Evolutionary conservation across 2,888 invertebrate species (phyloP), one percentile per base, ranked within the genome.

Genomic region (Ophion obscuratus): DNA sequence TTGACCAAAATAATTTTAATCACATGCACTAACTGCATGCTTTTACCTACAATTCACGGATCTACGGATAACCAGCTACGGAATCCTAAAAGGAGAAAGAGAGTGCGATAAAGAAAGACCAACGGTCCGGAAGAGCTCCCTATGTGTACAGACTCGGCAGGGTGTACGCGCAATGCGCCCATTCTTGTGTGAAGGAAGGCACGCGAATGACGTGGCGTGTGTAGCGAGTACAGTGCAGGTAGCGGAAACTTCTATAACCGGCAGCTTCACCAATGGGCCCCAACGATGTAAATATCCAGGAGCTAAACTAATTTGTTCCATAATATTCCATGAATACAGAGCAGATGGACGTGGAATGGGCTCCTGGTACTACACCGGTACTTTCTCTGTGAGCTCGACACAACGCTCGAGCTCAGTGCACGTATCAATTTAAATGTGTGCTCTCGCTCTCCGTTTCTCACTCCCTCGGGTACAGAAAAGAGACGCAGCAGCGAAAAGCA

Each of bases 281-380:
- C 64, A 53, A 47, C 68, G 74, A 87, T 87, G 89, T 87, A 89
- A 89, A 90, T 88, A 88, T 87, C 88, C 74, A 76, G 67, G 64
- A 82, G 87, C 82, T 88, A 86, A 89, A 86, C 88, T 89, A 89
- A 89, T 90, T 89, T 87, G 86, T 86, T 81, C 85, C 88, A 87
- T 88, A 89, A 90, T 92, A 91, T 92, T 91, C 91, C 89, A 92
- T 92, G 92, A 92, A 92, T 92, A 92, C 91, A 87, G 91, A 92
- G 87, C 84, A 87, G 89, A 87, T 66, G 78, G 85, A 86, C 86
- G 87, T 74, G 81, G 76, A 27, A 71, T 82, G 84, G 59, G 27
- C 6, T 17, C n/a, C 47, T 59, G 31, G 5, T 27, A 40, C 57
- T 66, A 83, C 78, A 76, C 20, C 80, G 87, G 71, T 88, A 78